These are phyloP conservation scores for Dendrophyllia cribrosa DNA, from an alignment of 64 coral and sea anemone species.

Conservation along the genomic window DNA sequence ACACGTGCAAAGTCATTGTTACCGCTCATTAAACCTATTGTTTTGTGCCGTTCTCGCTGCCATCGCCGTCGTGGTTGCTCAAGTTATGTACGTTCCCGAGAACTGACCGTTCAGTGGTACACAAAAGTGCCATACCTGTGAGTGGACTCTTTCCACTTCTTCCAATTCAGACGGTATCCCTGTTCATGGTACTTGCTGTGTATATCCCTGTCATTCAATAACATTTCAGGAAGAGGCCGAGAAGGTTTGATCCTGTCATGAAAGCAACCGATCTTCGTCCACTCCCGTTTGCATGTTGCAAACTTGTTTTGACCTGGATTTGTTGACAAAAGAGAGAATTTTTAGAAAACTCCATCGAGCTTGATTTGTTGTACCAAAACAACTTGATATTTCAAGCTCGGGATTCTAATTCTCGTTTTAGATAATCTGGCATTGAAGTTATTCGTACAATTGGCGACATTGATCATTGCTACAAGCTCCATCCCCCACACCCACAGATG, in stretches of 20 bases:
- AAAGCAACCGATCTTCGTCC: conserved; percentile 61
- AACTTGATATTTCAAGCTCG: too few relatives aligned
- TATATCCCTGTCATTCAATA: conserved; percentile 54
- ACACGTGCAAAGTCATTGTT: too few relatives aligned
- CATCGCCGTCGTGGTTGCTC: too few relatives aligned
- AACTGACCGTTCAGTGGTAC: too few relatives aligned
- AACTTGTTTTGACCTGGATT: conserved; percentile 34
- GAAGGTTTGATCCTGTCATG: conserved; percentile 7
- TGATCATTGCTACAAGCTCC: too few relatives aligned
- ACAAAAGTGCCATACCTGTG: conserved; percentile 20
- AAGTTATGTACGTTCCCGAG: too few relatives aligned
- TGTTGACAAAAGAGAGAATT: neutral
- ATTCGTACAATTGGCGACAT: too few relatives aligned
- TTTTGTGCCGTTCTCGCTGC: too few relatives aligned
- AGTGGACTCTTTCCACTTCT: conserved; percentile 10
- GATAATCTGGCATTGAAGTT: too few relatives aligned
- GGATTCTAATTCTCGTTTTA: neutral
- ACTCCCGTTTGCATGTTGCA: conserved; percentile 13
- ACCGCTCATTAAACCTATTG: too few relatives aligned
- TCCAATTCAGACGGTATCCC: conserved; percentile 53
- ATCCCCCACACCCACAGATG: too few relatives aligned
- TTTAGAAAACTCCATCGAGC: neutral
- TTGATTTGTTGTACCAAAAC: too few relatives aligned
- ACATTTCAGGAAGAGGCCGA: conserved; percentile 39
- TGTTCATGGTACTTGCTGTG: conserved; percentile 4